Evolutionary conservation across 2,113 vertebrate genomes (phyloP), one percentile per base, ranked within the genome.

Genomic region (Centropristis striata): DNA sequence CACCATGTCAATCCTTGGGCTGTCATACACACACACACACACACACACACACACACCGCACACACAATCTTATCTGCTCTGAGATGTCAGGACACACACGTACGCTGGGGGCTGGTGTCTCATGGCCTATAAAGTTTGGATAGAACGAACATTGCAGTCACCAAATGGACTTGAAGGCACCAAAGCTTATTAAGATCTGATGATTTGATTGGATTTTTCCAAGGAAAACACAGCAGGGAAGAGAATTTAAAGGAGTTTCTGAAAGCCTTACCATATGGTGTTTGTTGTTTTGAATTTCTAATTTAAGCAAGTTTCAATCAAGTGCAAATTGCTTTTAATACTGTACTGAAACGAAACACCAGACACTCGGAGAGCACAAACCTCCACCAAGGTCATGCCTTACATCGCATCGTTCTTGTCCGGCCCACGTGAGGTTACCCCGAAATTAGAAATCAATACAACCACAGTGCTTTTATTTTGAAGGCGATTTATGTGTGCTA

Each of bases 1-100:
- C 73, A 72, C 58, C 39, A 59, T 71, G 83, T 88, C 90, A 78
- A 67, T 79, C 79, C 46, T 51, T 14, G 3, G 59, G 39, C 80
- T 80, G 73, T 78, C 77, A 71, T 21, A 86, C 55, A 86, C 78
- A 61, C 53, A 60, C 37, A 60, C 37, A 11, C 47, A 44, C 32
- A 32, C 32, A 32, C 28, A 32, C 28, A 32, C 28, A 32, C 28
- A 32, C 32, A 32, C 32, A 32, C 32, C 78, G 57, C 53, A 60
- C 37, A 55, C 9, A 11, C 47, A 44, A 3, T 32, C 23, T 9
- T 23, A 28, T 81, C 15, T 68, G 11, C 14, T 58, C 16, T 23
- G 57, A 58, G 27, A 25, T 68, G 44, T 77, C 57, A 75, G 57
- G 50, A 68, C 36, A 77, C 66, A 75, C 54, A 25, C 68, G 68